phyloP scores from a whole-genome alignment of 2,113 vertebrate species.

The Cathartes aura region DNA sequence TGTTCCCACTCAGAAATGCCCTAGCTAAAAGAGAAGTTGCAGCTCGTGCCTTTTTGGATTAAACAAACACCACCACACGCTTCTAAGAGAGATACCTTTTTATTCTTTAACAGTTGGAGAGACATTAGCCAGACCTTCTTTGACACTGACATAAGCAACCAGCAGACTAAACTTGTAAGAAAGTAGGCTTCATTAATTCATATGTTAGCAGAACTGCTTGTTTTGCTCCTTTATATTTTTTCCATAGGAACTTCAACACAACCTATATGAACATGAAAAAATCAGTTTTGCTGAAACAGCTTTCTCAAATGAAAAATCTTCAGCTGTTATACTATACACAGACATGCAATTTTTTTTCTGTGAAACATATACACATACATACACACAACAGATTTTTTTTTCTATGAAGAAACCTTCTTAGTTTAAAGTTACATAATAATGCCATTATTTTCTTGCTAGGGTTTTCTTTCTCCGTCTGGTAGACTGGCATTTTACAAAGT shows the following conservation, averaged over 20 bases:
- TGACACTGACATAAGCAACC: background rate
- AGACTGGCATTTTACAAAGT: background rate
- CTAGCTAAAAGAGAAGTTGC: background rate
- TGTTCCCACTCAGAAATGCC: background rate
- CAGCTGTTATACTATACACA: background rate
- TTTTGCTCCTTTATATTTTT: background rate
- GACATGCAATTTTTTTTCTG: background rate
- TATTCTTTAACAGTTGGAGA: background rate
- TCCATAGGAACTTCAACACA: background rate
- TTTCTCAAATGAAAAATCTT: background rate
- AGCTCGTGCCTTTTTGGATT: background rate
- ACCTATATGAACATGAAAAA: background rate
- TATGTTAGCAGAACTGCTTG: background rate
- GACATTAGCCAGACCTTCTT: background rate
- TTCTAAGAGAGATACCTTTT: background rate
- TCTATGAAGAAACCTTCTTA: background rate
- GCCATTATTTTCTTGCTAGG: background rate
- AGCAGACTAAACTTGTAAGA: background rate
- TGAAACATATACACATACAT: background rate
- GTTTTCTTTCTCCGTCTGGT: background rate
- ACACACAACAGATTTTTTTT: background rate
- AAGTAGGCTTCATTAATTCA: background rate
- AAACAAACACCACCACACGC: background rate
- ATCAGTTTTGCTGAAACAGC: background rate
- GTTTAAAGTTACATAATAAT: background rate